These are phyloP conservation scores for Hemibagrus guttatus DNA, from an alignment of 2,797 vertebrate species.

Conservation along the genomic window DNA sequence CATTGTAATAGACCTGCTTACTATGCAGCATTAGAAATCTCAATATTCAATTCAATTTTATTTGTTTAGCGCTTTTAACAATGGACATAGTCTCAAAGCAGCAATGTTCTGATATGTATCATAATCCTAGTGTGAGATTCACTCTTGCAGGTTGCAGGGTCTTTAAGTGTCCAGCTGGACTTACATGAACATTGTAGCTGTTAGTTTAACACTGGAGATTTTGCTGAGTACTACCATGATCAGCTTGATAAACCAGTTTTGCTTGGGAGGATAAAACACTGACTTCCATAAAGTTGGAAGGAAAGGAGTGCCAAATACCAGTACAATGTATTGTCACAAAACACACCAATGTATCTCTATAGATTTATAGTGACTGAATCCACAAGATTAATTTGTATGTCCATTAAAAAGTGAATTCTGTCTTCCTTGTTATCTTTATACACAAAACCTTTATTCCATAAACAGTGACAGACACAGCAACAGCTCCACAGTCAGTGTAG, in stretches of 20 bases:
- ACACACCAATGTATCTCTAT: background rate
- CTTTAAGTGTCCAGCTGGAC: constrained; percentile 7
- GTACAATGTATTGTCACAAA: constrained; percentile 45
- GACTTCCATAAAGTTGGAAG: constrained; percentile 62
- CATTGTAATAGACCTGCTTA: background rate
- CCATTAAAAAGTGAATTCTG: background rate
- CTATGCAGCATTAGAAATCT: constrained; percentile 49
- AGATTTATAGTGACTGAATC: background rate
- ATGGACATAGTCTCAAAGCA: constrained; percentile 10
- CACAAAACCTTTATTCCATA: background rate
- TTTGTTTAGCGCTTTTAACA: no score
- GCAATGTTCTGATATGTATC: background rate
- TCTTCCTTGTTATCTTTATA: background rate
- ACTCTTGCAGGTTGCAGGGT: background rate
- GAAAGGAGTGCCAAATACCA: constrained; percentile 67
- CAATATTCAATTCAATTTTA: constrained; percentile 50
- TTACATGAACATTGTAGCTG: constrained; percentile 16
- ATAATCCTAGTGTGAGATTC: constrained; percentile 9
- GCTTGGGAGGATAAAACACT: constrained; percentile 70
- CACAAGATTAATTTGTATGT: background rate
- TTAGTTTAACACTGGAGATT: constrained; percentile 26
- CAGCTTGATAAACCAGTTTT: constrained; percentile 70
- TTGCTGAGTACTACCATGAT: constrained; percentile 50
- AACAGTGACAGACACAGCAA: background rate
- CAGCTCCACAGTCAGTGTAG: background rate